These are phyloP conservation scores for Isoperla grammatica DNA, from an alignment of 2,888 invertebrate species.

Conservation along the genomic window DNA sequence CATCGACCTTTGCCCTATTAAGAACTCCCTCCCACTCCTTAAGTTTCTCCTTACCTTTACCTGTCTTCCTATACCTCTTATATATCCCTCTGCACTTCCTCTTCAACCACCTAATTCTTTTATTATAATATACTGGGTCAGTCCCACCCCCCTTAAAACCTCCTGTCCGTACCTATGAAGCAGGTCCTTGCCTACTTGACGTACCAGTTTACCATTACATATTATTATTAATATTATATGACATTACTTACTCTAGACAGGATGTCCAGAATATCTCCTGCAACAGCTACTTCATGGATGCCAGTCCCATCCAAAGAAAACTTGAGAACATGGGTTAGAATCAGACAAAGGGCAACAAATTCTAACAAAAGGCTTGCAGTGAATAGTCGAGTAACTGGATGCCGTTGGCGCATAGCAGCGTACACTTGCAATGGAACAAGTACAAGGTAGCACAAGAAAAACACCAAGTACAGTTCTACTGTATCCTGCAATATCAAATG, in stretches of 20 bases:
- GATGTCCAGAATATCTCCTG: slow-evolving; percentile 90
- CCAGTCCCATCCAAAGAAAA: slow-evolving; percentile 91
- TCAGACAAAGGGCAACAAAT: slow-evolving; percentile 78
- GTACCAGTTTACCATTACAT: too few relatives aligned
- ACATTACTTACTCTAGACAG: slow-evolving; percentile 77
- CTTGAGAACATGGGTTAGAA: slow-evolving; percentile 81
- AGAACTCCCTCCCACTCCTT: too few relatives aligned
- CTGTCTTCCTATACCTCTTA: too few relatives aligned
- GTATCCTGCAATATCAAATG: slow-evolving; percentile 58
- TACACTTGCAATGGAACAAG: slow-evolving; percentile 86
- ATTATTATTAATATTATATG: too few relatives aligned
- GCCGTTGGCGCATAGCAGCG: slow-evolving; percentile 81
- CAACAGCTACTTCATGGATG: slow-evolving; percentile 69
- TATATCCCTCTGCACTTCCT: too few relatives aligned
- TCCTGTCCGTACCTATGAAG: too few relatives aligned
- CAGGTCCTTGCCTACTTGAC: too few relatives aligned
- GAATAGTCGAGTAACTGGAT: slow-evolving; percentile 86
- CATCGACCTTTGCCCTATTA: too few relatives aligned
- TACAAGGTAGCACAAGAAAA: slow-evolving; percentile 79
- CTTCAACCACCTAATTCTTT: too few relatives aligned
- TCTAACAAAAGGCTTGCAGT: slow-evolving; percentile 82
- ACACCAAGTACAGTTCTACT: slow-evolving; percentile 81
- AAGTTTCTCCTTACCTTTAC: too few relatives aligned
- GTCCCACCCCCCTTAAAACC: too few relatives aligned
- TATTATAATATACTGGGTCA: too few relatives aligned